Evolutionary conservation across 2,113 vertebrate species (phyloP), one percentile per base, ranked within the genome.

Genomic region (Argyrosomus japonicus): DNA sequence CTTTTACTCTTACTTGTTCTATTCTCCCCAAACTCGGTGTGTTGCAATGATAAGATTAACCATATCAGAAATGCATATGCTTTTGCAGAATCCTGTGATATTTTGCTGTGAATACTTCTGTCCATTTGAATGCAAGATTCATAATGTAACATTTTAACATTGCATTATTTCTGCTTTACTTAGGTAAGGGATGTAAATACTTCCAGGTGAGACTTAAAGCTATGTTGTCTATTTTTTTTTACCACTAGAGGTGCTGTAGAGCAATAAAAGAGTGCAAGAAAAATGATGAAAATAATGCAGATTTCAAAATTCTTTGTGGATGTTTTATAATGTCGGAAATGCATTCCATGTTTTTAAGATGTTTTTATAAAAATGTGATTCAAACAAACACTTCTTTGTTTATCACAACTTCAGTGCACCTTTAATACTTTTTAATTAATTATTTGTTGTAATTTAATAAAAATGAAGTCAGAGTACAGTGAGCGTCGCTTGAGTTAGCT

Each of bases 211-310:
- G 7, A 74, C 40, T 51, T n/a, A 61, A 61, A 45, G 43, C 18
- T 74, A 48, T 21, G 4, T 18, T 45, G 23, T 50, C 2, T 18
- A 3, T 18, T 61, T 63, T 48, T 36, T 36, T 13, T 50, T 13
- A n/a, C 68, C 68, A 18, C 54, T 68, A 25, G 56, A 12, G 15
- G 53, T 58, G 53, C 63, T 60, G 21, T 9, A 50, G 75, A 60
- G 54, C 43, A 60, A 40, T 40, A 9, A 40, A 40, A 40, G 36
- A 40, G 36, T 40, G 7, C 7, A 40, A 9, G 36, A 2, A 40
- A 32, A 9, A 40, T 40, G 1, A 40, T 40, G 36, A 40, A 40
- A 40, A 40, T 40, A 40, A 40, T 40, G 36, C 36, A 40, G 36
- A 40, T 40, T 40, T 14, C 11, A 54, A 17, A 47, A 47, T 12